Evolutionary conservation across 2,797 vertebrate species (phyloP).

Genomic region (Tarsius wallacei): DNA sequence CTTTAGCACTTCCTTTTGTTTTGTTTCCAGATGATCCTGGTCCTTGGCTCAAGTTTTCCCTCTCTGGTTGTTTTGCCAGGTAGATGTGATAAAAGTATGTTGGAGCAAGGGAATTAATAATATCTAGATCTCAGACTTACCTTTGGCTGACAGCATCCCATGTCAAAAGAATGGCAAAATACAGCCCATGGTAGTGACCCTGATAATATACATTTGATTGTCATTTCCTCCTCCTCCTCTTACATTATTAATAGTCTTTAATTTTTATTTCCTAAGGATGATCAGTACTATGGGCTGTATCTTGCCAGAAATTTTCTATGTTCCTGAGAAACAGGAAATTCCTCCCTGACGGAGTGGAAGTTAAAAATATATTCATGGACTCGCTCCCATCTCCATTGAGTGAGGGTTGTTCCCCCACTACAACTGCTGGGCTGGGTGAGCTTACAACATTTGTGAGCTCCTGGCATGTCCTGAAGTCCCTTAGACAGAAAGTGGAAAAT

Average conservation of each 20-base stretch:
- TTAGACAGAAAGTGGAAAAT: neutral
- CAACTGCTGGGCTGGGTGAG: neutral
- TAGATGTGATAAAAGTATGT: no score
- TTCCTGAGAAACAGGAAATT: neutral
- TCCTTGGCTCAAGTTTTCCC: neutral
- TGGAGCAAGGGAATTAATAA: no score
- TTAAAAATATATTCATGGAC: neutral
- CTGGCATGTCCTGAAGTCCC: neutral
- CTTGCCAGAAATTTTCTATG: neutral
- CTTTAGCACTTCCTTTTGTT: neutral
- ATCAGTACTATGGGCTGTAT: neutral
- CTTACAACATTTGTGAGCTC: neutral
- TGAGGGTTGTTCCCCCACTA: neutral
- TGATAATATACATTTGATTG: no score
- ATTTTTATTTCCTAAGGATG: no score
- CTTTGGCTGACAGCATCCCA: no score
- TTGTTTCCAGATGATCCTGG: neutral
- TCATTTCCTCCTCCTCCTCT: no score
- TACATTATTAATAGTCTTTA: no score
- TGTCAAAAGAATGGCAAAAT: no score
- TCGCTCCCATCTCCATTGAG: neutral
- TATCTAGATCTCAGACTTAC: no score
- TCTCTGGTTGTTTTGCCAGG: neutral
- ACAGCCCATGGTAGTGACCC: no score
- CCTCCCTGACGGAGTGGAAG: neutral